Conservation (phyloP, 2,888 invertebrate species). For the Drosophila paramelanica region DNA sequence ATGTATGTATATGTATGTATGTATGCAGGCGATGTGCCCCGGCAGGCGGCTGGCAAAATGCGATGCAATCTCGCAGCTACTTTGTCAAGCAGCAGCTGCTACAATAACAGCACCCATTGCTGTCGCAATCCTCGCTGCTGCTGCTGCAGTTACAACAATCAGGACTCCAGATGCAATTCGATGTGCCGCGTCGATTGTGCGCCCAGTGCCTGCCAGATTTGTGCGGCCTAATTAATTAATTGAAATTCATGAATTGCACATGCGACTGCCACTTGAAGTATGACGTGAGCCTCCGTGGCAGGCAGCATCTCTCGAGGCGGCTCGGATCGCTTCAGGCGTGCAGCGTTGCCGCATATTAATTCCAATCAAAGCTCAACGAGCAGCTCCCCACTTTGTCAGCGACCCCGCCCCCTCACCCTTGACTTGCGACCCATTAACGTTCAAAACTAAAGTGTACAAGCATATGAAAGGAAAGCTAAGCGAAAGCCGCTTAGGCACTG, state of each 20-base stretch:
- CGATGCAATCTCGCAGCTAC: constrained; percentile 80
- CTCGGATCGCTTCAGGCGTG: constrained; percentile 8
- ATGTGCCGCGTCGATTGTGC: constrained; percentile 67
- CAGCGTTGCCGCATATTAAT: constrained; percentile 67
- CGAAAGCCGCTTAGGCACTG: constrained; percentile 68
- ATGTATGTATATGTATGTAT: neutral
- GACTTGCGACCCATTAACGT: constrained; percentile 19
- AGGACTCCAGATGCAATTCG: constrained; percentile 62
- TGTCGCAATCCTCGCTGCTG: constrained; percentile 11
- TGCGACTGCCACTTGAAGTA: constrained; percentile 68
- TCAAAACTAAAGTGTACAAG: constrained; percentile 50
- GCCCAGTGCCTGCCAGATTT: constrained; percentile 61
- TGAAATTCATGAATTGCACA: constrained; percentile 81
- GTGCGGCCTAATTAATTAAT: constrained; percentile 78
- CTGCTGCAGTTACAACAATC: constrained; percentile 32
- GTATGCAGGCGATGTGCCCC: constrained; percentile 6
- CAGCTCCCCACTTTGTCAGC: constrained; percentile 19
- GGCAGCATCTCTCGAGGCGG: constrained; percentile 18
- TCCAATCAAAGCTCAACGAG: constrained; percentile 77
- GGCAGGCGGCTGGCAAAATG: constrained; percentile 50
- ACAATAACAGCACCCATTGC: constrained; percentile 34
- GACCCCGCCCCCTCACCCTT: neutral
- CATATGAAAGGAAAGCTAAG: constrained; percentile 47
- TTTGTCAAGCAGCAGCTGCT: constrained; percentile 76
- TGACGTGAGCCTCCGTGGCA: constrained; percentile 28